Base-by-base conservation (phyloP, 1,140 invertebrate species). In the Solen grandis region DNA sequence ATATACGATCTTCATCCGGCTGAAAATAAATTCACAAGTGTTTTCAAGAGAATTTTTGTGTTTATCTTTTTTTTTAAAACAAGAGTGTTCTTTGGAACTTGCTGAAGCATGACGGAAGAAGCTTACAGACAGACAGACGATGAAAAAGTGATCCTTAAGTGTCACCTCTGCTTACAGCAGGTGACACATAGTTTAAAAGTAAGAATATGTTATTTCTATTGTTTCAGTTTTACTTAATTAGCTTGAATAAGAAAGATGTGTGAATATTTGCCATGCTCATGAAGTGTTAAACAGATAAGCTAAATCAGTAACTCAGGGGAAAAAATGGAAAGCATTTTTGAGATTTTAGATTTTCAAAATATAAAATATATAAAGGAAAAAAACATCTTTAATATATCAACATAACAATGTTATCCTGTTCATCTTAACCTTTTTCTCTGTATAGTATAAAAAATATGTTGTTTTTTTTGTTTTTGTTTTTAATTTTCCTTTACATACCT, bases 1-100 rank as follows among this genome's bases (percentile, higher is more conserved):
- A 41, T 16, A 82, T 33, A 35, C 80, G 46, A 50, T 82, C 65
- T 8, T 82, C 73, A 13, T 82, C 80, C 16, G 62, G 38, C 80
- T 82, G 46, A 16, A 33, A 69, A 46, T 16, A 68, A n/a, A 66
- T 33, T 38, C 8, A 25, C 13, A 66, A 4, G n/a, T n/a, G n/a
- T n/a, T n/a, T n/a, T n/a, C n/a, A 60, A 27, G 13, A 4, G 35
- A 60, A 60, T 16, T 60, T 16, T 8, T 22, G 29, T 22, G n/a
- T 8, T 22, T 5, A 8, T 22, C 29, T 19, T 57, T 8, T 5
- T 57, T 19, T 57, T 5, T 8, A 8, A 57, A 22, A 57, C 54
- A n/a, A n/a, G n/a, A n/a, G n/a, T n/a, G n/a, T n/a, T n/a, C n/a
- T n/a, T n/a, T n/a, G n/a, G n/a, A n/a, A 57, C 16, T 57, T 10